Evolutionary conservation across 2,888 invertebrate species (phyloP), one percentile per base, ranked within the genome.

Genomic region (Ophioninae sp.): DNA sequence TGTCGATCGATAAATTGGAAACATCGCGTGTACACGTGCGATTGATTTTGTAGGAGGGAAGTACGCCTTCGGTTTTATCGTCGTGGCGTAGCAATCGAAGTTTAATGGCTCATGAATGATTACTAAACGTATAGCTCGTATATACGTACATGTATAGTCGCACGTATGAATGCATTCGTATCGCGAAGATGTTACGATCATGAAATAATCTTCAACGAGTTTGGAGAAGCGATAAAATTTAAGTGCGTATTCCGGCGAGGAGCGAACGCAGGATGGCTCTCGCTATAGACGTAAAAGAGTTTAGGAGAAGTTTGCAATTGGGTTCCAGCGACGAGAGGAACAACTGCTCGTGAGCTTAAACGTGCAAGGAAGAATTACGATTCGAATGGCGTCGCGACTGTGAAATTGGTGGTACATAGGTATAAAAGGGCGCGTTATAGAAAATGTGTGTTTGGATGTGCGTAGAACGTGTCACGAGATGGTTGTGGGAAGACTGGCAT

Each of bases 191-290:
- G 61, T 67, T 79, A 74, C 56, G 56, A 71, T 71, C 78, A 41
- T 81, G 58, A 75, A 81, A 67, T 81, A 74, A 79, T 81, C 64
- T 78, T 75, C 67, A 84, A 81, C 74, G 81, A 81, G 74, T 81
- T 79, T 71, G 56, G 56, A 63, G 44, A 23, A 77, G 78, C 74
- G 44, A 84, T 84, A 51, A 84, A 81, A 78, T 79, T 76, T 63
- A 17, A 81, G 44, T 79, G 39, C 79, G 41, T 61, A 79, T 73
- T 79, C 44, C 64, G 22, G 56, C 13, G 59, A 23, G 44, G 10
- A 22, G 17, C 61, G 37, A 61, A 59, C 22, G 30, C 17, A 8
- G 20, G 41, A 13, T 30, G 30, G 30, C 22, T 10, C 17, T 23
- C 8, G 59, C 23, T 30, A 37, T 61, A 22, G 44, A 30, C 58